Conservation (phyloP, 2,888 invertebrate genomes). For the Dynastes grantii region DNA sequence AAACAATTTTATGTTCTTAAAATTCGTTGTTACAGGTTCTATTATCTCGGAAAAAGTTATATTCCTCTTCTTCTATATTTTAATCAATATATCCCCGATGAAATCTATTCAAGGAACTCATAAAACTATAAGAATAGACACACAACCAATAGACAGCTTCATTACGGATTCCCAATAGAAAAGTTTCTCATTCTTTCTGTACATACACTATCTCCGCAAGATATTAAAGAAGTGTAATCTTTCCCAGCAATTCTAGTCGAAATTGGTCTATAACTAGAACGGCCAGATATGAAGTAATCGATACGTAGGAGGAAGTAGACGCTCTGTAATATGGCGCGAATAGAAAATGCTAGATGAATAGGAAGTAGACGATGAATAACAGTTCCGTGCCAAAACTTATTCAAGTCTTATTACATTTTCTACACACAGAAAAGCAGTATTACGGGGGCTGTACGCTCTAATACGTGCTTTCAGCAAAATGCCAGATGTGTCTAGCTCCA, state of each 20-base stretch:
- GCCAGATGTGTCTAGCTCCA: neutral
- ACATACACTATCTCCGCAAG: neutral
- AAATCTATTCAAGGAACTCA: no score
- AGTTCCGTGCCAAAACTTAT: conserved; percentile 2
- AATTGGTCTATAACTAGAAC: neutral
- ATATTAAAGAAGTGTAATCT: neutral
- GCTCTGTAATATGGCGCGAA: neutral
- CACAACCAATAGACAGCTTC: no score
- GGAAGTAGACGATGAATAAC: conserved; percentile 10
- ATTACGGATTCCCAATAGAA: no score
- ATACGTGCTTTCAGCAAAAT: neutral
- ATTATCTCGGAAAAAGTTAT: no score
- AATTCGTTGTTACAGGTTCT: no score
- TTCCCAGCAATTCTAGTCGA: neutral
- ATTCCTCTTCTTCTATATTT: no score
- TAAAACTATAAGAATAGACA: no score
- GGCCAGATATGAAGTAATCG: conserved; percentile 1
- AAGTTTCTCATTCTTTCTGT: no score
- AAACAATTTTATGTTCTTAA: no score
- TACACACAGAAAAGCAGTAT: neutral
- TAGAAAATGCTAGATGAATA: conserved; percentile 4
- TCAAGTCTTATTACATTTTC: neutral
- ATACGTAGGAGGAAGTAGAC: neutral
- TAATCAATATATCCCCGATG: no score
- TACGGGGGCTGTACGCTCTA: neutral